Base-by-base conservation (phyloP, 1,140 invertebrate genomes). In the Zelostemma sp. region DNA sequence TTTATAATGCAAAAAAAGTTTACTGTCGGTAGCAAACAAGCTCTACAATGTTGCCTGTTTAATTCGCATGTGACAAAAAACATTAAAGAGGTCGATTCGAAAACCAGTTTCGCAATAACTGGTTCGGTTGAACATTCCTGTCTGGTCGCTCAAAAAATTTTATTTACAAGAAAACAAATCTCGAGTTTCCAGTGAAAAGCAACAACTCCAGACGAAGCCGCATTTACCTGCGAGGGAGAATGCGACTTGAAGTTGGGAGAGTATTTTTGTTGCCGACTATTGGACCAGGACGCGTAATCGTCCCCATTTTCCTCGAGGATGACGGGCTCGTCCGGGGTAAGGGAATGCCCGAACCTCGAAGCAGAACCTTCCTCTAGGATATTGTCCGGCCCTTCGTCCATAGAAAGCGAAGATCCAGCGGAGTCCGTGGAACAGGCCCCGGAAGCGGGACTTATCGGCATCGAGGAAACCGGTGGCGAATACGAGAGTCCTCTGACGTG, bases 401-500 rank as follows among this genome's bases (percentile, higher is more conserved):
- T 88, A 21, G 91, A 92, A 1, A 91, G 80, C 3, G 91, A 92
- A 0, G 90, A 91, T 14, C 91, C 90, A 16, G 90, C 90, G 4
- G 90, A 91, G 70, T 92, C 91, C 0, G 88, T 89, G 1, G 90
- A 91, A 69, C 89, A 91, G 2, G 89, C 87, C 1, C 85, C 88
- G 35, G 84, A 85, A 15, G 80, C 85, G 12, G 88, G 89, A 75
- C 88, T 90, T 12, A 90, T 86, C 3, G 89, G 88, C 80, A 88
- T 89, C n/a, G 87, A 88, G 1, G 82, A 76, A n/a, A 88, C 80
- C 54, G 90, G 90, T 12, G 91, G 90, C 63, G 90, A 91, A 72
- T 90, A 89, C 0, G 88, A 89, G 12, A 88, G 64, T 47, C 87
- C 88, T 53, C 87, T 79, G 15, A 75, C 86, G 73, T 88, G 89